These are phyloP conservation scores for Leptobrachium ailaonicum DNA, from an alignment of 2,113 vertebrate species.

Conservation along the genomic window DNA sequence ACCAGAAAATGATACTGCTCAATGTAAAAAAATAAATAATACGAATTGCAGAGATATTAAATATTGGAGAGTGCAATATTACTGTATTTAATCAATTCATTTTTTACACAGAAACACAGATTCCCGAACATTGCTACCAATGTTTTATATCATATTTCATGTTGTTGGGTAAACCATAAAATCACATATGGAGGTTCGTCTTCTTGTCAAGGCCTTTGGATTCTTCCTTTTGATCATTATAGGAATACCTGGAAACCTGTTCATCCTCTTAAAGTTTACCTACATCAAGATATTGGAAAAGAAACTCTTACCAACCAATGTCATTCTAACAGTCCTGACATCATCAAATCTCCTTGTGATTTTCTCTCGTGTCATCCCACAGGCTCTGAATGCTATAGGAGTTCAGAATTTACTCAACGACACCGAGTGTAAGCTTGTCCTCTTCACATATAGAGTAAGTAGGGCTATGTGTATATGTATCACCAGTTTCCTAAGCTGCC, in stretches of 20 bases:
- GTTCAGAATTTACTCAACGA: slow-evolving; percentile 24
- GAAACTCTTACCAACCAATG: slow-evolving; percentile 24
- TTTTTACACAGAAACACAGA: neutral
- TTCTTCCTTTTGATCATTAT: slow-evolving; percentile 27
- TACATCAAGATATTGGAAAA: slow-evolving; percentile 19
- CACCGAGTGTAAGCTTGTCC: slow-evolving; percentile 33
- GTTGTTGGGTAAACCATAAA: neutral
- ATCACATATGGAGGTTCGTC: slow-evolving; percentile 1
- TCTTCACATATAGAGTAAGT: slow-evolving; percentile 28
- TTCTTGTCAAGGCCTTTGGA: slow-evolving; percentile 22
- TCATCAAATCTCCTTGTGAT: slow-evolving; percentile 24
- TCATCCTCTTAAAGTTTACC: slow-evolving; percentile 21
- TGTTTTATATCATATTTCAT: neutral
- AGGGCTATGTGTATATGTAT: slow-evolving; percentile 40
- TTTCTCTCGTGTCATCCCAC: slow-evolving; percentile 36
- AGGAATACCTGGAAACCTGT: slow-evolving; percentile 33
- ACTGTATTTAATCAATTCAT: too few relatives aligned
- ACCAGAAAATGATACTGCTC: too few relatives aligned
- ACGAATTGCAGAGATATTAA: neutral
- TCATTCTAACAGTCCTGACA: slow-evolving; percentile 18
- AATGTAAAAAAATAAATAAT: too few relatives aligned
- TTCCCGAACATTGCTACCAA: neutral
- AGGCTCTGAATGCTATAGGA: slow-evolving; percentile 31
- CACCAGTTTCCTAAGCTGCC: slow-evolving; percentile 33
- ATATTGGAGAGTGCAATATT: neutral